phyloP scores from a whole-genome alignment of 2,888 invertebrate species.

The Camponotus fellah region DNA sequence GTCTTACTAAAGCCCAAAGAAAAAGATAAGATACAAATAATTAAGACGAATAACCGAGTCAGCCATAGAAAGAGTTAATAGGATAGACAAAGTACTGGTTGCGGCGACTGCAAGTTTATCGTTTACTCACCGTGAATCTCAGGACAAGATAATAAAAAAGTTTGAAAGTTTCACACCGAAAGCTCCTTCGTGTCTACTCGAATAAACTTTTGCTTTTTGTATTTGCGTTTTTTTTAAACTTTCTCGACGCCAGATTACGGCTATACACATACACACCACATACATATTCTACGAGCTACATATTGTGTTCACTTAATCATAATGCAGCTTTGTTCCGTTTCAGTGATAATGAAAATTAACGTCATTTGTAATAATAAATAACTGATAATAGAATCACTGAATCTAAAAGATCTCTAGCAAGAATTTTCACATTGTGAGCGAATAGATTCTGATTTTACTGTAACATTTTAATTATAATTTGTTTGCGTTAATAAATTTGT shows the following conservation, averaged over 20 bases:
- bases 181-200: conserved; percentile 50
- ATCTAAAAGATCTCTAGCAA: neutral
- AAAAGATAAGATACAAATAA: conserved; percentile 47
- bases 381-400: neutral
- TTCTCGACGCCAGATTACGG: conserved; percentile 38
- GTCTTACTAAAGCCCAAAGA: neutral
- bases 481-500: conserved; percentile 7
- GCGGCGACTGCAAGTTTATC: conserved; percentile 55
- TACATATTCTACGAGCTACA: conserved; percentile 13
- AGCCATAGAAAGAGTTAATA: conserved; percentile 42
- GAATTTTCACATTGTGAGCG: neutral
- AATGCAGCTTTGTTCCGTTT: neutral
- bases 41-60: conserved; percentile 48
- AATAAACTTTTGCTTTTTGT: conserved; percentile 59
- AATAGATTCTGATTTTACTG: neutral
- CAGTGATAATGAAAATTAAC: conserved; percentile 6
- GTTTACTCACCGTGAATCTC: conserved; percentile 38
- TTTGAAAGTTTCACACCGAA: conserved; percentile 48
- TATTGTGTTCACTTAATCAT: neutral
- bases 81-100: neutral
- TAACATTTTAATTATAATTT: conserved; percentile 1
- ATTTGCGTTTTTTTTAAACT: conserved; percentile 21
- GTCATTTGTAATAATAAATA: neutral
- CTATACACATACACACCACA: neutral
- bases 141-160: conserved; percentile 68